Base-by-base conservation (phyloP, 2,888 invertebrate genomes). In the Drymonia ruficornis region DNA sequence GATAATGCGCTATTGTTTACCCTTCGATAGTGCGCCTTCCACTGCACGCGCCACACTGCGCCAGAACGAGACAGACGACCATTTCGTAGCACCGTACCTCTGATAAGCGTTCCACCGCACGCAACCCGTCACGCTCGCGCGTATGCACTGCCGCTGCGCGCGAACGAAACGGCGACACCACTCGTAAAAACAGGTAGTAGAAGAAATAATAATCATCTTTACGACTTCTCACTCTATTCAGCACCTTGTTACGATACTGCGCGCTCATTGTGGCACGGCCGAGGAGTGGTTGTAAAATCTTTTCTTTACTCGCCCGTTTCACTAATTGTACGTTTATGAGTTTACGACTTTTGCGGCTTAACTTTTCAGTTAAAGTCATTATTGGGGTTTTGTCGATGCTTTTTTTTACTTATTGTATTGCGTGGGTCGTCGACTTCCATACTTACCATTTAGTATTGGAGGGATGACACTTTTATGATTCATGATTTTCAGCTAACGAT, bases 121-220 rank as follows among this genome's bases (percentile, higher is more conserved):
- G 64, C 77, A 62, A 60, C 61, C 86, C 76, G 67, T 89, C 89
- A 72, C 87, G 65, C 79, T 91, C 87, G 53, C 73, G 57, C 87
- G 49, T 65, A 67, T 61, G 58, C 59, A 55, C 46, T 53, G 53
- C 44, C 45, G 57, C 13, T 63, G 73, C 67, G 87, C 60, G 73
- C 65, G 84, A 92, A 68, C 68, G 89, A 76, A 84, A 91, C 72
- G 78, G 84, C 73, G 71, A 74, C 69, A 84, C 74, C 76, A 78
- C 84, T 88, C 91, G 89, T 91, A 93, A 92, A 92, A 93, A 93
- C 93, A 93, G 93, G 93, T 93, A 93, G 93, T 93, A 92, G 92
- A 91, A 91, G 93, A 93, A 92, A 93, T 93, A 93, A 93, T 93
- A 92, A 93, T 93, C 92, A 93, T 91, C 91, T 93, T 93, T 93